Evolutionary conservation across 2,797 vertebrate genomes (phyloP).

Genomic region (Merluccius polli): DNA sequence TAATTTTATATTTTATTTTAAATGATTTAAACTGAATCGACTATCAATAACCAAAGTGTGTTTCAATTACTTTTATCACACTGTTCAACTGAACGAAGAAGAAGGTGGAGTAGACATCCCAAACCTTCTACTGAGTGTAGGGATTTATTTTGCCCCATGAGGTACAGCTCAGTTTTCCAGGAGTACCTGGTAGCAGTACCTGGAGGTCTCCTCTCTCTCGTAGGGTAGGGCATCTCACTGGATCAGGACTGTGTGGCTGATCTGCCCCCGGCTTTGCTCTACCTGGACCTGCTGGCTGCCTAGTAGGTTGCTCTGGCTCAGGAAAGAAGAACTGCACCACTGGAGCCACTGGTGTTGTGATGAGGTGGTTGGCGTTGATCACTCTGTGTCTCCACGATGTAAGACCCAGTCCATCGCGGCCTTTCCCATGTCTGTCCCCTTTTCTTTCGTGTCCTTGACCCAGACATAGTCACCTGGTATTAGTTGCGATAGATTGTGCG

Average conservation of each 20-base stretch:
- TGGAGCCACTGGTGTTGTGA: neutral
- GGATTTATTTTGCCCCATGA: too few species aligned
- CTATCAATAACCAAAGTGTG: too few species aligned
- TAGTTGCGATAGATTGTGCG: neutral
- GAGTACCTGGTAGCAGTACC: neutral
- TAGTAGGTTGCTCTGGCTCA: neutral
- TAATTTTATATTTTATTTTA: too few species aligned
- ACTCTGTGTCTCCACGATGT: neutral
- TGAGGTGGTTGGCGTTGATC: neutral
- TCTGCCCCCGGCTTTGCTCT: neutral
- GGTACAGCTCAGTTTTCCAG: too few species aligned
- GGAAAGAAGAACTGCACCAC: neutral
- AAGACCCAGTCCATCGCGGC: neutral
- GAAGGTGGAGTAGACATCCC: too few species aligned
- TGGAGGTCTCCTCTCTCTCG: slow-evolving; percentile 8
- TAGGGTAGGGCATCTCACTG: neutral
- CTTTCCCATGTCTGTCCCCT: neutral
- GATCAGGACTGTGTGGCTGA: neutral
- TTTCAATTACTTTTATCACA: too few species aligned
- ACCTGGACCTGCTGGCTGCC: neutral
- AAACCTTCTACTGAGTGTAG: too few species aligned
- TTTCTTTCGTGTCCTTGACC: slow-evolving; percentile 16
- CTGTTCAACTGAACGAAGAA: too few species aligned
- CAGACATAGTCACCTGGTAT: slow-evolving; percentile 15
- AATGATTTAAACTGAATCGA: too few species aligned